Evolutionary conservation across 1,140 invertebrate genomes (phyloP).

Genomic region (Magallana ariakensis): DNA sequence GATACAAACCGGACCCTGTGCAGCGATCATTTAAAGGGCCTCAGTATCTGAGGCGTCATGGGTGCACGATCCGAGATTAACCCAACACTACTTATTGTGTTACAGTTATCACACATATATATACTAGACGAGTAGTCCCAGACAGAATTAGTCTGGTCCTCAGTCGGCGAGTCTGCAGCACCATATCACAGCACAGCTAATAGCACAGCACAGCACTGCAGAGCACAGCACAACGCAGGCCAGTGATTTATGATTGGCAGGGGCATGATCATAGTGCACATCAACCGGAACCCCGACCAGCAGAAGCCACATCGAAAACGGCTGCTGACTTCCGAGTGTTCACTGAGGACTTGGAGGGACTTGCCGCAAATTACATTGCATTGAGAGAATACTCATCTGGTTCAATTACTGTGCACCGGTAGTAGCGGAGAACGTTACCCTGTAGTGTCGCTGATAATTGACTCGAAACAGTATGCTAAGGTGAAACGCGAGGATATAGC

Average conservation of each 20-base stretch:
- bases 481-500: neutral
- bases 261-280: neutral
- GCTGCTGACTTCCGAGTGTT: slow-evolving; percentile 21
- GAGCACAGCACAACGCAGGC: neutral
- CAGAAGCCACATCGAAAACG: slow-evolving; percentile 11
- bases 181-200: too few species aligned
- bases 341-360: neutral
- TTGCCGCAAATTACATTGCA: slow-evolving; percentile 14
- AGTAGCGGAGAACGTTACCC: slow-evolving; percentile 27
- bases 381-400: slow-evolving; percentile 27
- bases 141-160: neutral
- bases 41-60: neutral
- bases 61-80: neutral
- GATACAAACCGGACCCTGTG: neutral
- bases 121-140: neutral
- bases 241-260: slow-evolving; percentile 15
- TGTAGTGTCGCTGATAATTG: slow-evolving; percentile 7
- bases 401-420: slow-evolving; percentile 33
- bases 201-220: too few species aligned
- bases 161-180: neutral
- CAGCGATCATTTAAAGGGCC: slow-evolving; percentile 14
- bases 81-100: neutral
- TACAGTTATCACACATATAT: neutral
- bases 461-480: neutral
- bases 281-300: slow-evolving; percentile 4